Conservation (phyloP, 2,888 invertebrate genomes). For the Dilophus febrilis region DNA sequence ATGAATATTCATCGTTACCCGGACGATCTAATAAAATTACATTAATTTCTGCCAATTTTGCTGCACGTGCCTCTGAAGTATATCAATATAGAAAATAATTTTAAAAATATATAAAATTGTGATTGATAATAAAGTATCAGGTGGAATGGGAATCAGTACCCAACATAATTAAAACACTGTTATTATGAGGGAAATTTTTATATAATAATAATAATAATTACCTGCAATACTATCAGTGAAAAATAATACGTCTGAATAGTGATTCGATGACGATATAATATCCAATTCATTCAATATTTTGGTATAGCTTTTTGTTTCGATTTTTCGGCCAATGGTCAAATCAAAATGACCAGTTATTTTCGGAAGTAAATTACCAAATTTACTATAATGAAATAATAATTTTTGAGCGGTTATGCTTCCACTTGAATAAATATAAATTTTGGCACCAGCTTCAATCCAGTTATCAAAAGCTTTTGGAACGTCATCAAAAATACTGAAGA, state of each 20-base stretch:
- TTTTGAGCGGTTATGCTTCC: conserved; percentile 84
- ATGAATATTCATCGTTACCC: conserved; percentile 55
- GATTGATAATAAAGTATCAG: too few species aligned
- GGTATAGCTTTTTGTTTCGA: conserved; percentile 57
- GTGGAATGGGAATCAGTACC: too few species aligned
- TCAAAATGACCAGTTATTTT: conserved; percentile 70
- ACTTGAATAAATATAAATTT: conserved; percentile 77
- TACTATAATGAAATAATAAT: conserved; percentile 60
- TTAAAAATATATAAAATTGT: too few species aligned
- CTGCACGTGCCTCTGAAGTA: conserved; percentile 81
- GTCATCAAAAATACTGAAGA: conserved; percentile 70
- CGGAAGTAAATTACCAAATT: conserved; percentile 58
- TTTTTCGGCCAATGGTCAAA: conserved; percentile 67
- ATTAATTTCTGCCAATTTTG: conserved; percentile 52
- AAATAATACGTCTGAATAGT: conserved; percentile 70
- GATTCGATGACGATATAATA: conserved; percentile 36
- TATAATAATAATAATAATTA: conserved; percentile 18
- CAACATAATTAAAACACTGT: too few species aligned
- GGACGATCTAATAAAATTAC: conserved; percentile 55
- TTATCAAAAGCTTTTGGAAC: conserved; percentile 55
- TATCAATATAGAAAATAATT: too few species aligned
- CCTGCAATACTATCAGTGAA: conserved; percentile 73
- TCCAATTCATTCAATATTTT: conserved; percentile 54
- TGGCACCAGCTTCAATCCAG: conserved; percentile 50
- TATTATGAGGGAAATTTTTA: neutral